Evolutionary conservation across 2,888 invertebrate species (phyloP), one percentile per base, ranked within the genome.

Genomic region (Diplazon laetatorius): DNA sequence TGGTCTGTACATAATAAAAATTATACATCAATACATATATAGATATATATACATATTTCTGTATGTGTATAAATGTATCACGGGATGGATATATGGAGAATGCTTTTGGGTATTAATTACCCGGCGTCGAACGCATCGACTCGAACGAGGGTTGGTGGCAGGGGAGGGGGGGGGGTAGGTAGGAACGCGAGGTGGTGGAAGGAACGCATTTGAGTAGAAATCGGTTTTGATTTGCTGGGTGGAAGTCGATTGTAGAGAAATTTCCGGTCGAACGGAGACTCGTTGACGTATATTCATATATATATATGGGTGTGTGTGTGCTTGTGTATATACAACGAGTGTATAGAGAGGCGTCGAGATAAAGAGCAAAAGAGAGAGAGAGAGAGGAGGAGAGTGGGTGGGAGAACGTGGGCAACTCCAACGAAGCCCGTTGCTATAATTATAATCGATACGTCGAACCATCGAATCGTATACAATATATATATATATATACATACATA

Each of bases 231-330:
- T 79, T 71, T 57, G 75, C 68, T 57, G 75, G 72, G 59, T 79
- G 78, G 75, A 79, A 79, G 75, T 76, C 78, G 78, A 79, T 75
- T 76, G 78, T 79, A 72, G 75, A 79, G 78, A 79, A 76, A 79
- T 79, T 79, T 79, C 78, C 75, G 78, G 71, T 75, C 57, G 71
- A 68, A n/a, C 66, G 78, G 75, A 79, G 80, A 62, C 66, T 80
- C 80, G 71, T 66, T 71, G 73, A 75, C 57, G 78, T 76, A 48
- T 70, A 68, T 50, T n/a, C n/a, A n/a, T n/a, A n/a, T n/a, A n/a
- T n/a, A n/a, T n/a, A n/a, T n/a, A n/a, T n/a, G n/a, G n/a, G n/a
- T n/a, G n/a, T n/a, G n/a, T n/a, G n/a, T n/a, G n/a, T n/a, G n/a
- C n/a, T n/a, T n/a, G n/a, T n/a, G n/a, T n/a, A n/a, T n/a, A n/a